Evolutionary conservation across 2,888 invertebrate genomes (phyloP), one percentile per base, ranked within the genome.

Genomic region (Drosophila multiciliata): DNA sequence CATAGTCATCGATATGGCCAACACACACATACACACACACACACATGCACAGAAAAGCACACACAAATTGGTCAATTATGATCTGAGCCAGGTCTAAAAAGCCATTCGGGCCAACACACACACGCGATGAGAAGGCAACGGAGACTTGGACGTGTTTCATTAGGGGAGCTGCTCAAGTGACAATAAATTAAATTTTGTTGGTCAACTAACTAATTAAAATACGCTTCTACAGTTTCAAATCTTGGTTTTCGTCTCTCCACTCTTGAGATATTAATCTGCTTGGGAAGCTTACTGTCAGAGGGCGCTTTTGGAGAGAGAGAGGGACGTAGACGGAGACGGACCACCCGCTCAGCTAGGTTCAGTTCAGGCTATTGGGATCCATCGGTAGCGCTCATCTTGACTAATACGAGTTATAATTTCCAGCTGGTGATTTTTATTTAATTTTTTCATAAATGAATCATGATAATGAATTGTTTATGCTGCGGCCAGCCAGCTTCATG

Each of bases 161-260:
- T 91, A 85, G 87, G 75, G 45, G 54, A 50, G 45, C 29, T 81
- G 45, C 29, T 81, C 76, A 80, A 89, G 91, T 91, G 92, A 91
- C 92, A 92, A 91, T 91, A 91, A 91, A 91, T 92, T 89, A 83
- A 87, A 90, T 83, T 88, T 88, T 84, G 82, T 80, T 84, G 88
- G 36, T 75, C 70, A 74, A 74, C 72, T 72, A 69, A 78, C 90
- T 91, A 90, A 91, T 91, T 91, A 88, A 90, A 90, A 91, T 79
- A 84, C 81, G 91, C 84, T 89, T 82, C 74, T 73, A 58, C 26
- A 67, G 54, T 54, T 54, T 29, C 61, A 48, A 33, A 63, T 68
- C 55, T 20, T 54, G 17, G 12, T 48, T 73, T 78, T 58, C 36
- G 20, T 17, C 67, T 75, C 58, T 52, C 50, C 53, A 40, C 66